These are phyloP conservation scores for Toxotes chatareus DNA, from an alignment of 2,113 vertebrate species.

Conservation along the genomic window DNA sequence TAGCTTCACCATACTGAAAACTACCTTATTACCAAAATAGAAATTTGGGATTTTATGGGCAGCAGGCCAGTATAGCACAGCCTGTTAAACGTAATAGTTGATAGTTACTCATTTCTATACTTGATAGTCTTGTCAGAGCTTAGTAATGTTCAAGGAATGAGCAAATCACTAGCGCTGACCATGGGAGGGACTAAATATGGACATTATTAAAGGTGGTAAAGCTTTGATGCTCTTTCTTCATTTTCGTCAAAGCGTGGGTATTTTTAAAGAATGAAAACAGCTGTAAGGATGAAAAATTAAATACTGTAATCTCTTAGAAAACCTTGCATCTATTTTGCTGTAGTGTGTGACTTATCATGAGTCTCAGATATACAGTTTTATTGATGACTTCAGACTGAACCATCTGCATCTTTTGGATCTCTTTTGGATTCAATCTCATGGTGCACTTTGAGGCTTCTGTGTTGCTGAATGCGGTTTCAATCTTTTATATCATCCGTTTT, in stretches of 20 bases:
- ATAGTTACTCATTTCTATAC: not conserved
- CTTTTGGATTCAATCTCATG: not conserved
- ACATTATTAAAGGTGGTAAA: conserved; percentile 20
- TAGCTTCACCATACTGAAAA: not conserved
- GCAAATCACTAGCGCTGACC: conserved; percentile 10
- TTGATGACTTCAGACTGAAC: conserved; percentile 10
- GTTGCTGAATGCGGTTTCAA: not conserved
- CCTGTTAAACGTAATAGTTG: not conserved
- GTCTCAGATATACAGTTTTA: not conserved
- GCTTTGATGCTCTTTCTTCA: conserved; percentile 10
- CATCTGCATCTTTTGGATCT: conserved; percentile 1
- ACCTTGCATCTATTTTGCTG: not conserved
- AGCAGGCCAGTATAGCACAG: not conserved
- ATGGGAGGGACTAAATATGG: conserved; percentile 58
- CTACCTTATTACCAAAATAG: not conserved
- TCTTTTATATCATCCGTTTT: not conserved
- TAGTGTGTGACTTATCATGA: conserved; percentile 18
- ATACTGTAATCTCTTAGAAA: not conserved
- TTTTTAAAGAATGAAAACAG: conserved; percentile 17
- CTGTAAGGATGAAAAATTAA: not conserved
- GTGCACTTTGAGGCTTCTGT: not conserved
- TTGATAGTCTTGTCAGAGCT: conserved; percentile 21
- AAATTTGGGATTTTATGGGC: not conserved
- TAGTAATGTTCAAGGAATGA: conserved; percentile 49
- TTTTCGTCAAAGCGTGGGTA: not conserved